A percentile compares a stretch with the other conserved stretches of the same genome.
Conservation (phyloP, 2,113 vertebrate genomes). For the Oenanthe melanoleuca region DNA sequence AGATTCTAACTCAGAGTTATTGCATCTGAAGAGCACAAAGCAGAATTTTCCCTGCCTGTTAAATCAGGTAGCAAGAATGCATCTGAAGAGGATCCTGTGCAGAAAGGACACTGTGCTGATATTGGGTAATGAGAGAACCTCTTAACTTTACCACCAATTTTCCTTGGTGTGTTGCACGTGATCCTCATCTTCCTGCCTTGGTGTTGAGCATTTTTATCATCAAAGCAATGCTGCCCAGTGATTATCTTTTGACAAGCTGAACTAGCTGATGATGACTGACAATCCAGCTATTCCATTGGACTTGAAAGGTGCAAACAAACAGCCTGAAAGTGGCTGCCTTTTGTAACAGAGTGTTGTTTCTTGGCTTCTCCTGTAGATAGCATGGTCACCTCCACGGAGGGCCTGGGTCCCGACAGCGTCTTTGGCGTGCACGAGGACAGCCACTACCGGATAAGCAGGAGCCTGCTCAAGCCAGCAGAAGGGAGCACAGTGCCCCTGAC, state of each 20-base stretch:
- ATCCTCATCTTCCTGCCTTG: background rate
- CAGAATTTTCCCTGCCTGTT: background rate
- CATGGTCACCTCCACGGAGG: conserved; percentile 91
- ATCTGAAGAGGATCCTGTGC: background rate
- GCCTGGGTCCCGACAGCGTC: conserved; percentile 92
- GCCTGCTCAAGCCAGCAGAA: conserved; percentile 94
- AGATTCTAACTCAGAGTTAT: background rate
- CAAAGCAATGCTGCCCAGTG: background rate
- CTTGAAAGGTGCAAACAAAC: background rate
- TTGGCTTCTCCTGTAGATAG: conserved; percentile 77
- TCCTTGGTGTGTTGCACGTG: fast-evolving
- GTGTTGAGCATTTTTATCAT: background rate
- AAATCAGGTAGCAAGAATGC: background rate
- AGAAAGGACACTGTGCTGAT: background rate
- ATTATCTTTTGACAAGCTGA: background rate
- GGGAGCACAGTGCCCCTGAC: conserved; percentile 96
- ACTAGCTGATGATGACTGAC: fast-evolving
- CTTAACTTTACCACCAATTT: background rate
- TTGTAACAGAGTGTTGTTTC: conserved; percentile 4
- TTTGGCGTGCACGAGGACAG: conserved; percentile 91
- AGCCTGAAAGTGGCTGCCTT: background rate
- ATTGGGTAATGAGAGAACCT: background rate
- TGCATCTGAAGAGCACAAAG: background rate
- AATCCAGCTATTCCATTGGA: background rate
- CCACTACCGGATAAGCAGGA: conserved; percentile 95